Conservation (phyloP, 2,797 vertebrate genomes). For the Numenius phaeopus region DNA sequence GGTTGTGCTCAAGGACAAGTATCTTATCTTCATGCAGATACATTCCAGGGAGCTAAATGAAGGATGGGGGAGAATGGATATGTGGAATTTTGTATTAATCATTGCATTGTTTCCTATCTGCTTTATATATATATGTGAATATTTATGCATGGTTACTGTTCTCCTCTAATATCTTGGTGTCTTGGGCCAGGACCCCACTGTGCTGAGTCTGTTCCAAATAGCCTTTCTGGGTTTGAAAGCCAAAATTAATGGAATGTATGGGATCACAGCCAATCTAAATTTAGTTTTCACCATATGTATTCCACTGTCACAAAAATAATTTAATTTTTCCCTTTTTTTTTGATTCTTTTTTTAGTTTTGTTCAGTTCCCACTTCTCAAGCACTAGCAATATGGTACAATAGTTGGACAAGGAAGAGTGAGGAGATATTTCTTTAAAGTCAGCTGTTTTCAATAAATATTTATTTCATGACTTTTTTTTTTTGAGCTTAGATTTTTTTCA, state of each 20-base stretch:
- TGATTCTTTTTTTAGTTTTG: background rate
- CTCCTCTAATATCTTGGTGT: background rate
- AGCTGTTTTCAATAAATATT: background rate
- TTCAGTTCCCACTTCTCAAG: background rate
- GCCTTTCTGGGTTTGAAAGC: background rate
- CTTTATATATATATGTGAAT: background rate
- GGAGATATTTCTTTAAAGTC: background rate
- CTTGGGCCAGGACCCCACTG: slow-evolving; percentile 41
- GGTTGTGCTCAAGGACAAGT: background rate
- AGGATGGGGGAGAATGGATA: fast-evolving
- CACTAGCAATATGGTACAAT: background rate
- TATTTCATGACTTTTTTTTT: background rate
- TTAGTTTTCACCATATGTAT: slow-evolving; percentile 36
- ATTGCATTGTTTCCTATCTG: background rate
- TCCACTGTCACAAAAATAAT: background rate
- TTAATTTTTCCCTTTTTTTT: background rate
- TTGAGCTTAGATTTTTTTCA: background rate
- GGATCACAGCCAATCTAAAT: slow-evolving; percentile 42
- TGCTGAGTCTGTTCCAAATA: slow-evolving; percentile 34
- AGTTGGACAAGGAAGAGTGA: background rate
- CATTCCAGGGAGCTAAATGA: background rate
- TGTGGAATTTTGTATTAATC: background rate
- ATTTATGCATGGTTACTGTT: background rate
- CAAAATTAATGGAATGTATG: slow-evolving; percentile 34
- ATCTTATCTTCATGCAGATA: background rate